Base-by-base conservation (phyloP, 1,140 invertebrate genomes). In the Scaptomyza pallida region DNA sequence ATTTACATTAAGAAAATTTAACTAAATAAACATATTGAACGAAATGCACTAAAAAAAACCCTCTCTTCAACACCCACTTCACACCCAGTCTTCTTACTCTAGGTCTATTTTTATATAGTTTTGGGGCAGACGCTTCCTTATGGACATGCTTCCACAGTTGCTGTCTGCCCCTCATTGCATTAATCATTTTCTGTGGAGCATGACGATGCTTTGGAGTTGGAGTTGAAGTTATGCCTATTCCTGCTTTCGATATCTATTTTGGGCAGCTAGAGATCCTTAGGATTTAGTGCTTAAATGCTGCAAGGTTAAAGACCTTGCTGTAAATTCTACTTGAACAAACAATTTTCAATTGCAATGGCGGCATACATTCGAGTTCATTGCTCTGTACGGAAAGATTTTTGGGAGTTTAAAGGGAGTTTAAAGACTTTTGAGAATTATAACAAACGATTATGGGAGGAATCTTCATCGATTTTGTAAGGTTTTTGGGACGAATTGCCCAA, bases 271-370 rank as follows among this genome's bases (percentile, higher is more conserved):
- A 6, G 33, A 57, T 56, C 30, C 13, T 40, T 52, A 70, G 80
- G 77, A 85, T 76, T 76, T 67, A 76, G 63, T 76, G 73, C 68
- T 37, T 62, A 44, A 48, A 45, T 40, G 72, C 12, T 33, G 37
- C 60, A 63, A 63, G 81, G 81, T 85, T 67, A 80, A 80, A 85
- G 80, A 85, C 81, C 81, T 55, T 63, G 37, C 12, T 71, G 72
- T 75, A 23, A 47, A 63, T 78, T 72, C 37, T 37, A 37, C 33
- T 37, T 12, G 33, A 12, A 16, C n/a, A 40, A 45, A 33, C 10
- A 26, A 5, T 21, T 2, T 17, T 13, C n/a, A 52, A 52, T 35
- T 52, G 30, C 19, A 17, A 10, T 4, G 12, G 5, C 9, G 5
- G n/a, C n/a, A 3, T 15, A 23, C 6, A 37, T 21, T 48, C 10